These are phyloP conservation scores for Pica pica DNA, from an alignment of 2,113 vertebrate genomes.

Conservation along the genomic window DNA sequence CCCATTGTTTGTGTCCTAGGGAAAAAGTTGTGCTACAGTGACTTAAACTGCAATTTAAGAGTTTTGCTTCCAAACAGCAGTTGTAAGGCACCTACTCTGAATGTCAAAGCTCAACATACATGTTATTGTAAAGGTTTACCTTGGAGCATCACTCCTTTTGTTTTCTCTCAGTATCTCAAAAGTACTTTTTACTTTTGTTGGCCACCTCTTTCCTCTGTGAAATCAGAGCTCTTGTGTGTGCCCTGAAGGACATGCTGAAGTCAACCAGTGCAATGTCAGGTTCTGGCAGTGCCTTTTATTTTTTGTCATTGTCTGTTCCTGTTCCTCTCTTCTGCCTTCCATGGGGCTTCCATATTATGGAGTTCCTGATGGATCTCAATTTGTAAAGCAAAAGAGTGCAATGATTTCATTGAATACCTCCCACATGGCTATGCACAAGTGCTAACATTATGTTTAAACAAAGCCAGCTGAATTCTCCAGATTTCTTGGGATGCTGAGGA, in stretches of 20 bases:
- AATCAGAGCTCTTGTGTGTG: not conserved
- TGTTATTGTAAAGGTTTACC: not conserved
- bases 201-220: not conserved
- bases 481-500: not conserved
- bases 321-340: not conserved
- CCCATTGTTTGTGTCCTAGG: not conserved
- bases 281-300: not conserved
- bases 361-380: not conserved
- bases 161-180: not conserved
- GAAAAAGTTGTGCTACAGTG: not conserved
- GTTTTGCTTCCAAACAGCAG: not conserved
- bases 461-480: not conserved
- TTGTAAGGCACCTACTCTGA: not conserved
- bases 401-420: not conserved
- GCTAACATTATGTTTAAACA: not conserved
- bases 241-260: not conserved
- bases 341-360: fast-evolving
- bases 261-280: not conserved
- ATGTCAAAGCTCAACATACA: fast-evolving
- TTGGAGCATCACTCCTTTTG: not conserved
- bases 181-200: not conserved
- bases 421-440: not conserved
- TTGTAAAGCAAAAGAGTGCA: fast-evolving
- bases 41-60: not conserved
- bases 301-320: not conserved